phyloP scores from a whole-genome alignment of 2,888 invertebrate genomes.

The Pseudolycoriella hygida region DNA sequence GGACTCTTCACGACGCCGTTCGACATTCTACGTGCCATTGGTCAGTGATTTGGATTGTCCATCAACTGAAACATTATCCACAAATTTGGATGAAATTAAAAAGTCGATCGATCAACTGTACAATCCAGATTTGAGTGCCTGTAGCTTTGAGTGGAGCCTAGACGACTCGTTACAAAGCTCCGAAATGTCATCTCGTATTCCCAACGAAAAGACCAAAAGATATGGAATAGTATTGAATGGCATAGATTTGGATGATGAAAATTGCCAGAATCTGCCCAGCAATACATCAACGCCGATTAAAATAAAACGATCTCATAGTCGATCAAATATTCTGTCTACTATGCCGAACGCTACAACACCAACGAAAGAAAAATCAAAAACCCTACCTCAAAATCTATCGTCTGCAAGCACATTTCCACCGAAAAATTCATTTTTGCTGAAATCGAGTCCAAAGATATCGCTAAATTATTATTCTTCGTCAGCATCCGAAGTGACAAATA shows the following conservation, averaged over 20 bases:
- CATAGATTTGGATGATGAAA: slow-evolving; percentile 19
- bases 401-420: slow-evolving; percentile 28
- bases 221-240: slow-evolving; percentile 26
- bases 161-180: slow-evolving; percentile 12
- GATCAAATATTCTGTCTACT: slow-evolving; percentile 31
- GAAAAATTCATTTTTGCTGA: slow-evolving; percentile 26
- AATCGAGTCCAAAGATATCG: slow-evolving; percentile 22
- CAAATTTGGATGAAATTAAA: not conserved
- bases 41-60: slow-evolving; percentile 11
- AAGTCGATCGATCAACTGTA: slow-evolving; percentile 7
- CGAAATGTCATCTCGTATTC: slow-evolving; percentile 8
- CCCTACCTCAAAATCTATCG: slow-evolving; percentile 39
- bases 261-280: slow-evolving; percentile 16
- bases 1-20: slow-evolving; percentile 37
- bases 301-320: slow-evolving; percentile 29
- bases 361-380: slow-evolving; percentile 40
- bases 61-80: not conserved
- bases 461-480: slow-evolving; percentile 13
- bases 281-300: slow-evolving; percentile 30
- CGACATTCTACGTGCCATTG: slow-evolving; percentile 58
- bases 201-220: slow-evolving; percentile 19
- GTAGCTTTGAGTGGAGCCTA: slow-evolving; percentile 26
- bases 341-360: slow-evolving; percentile 35
- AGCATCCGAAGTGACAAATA: slow-evolving; percentile 1
- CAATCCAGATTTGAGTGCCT: slow-evolving; percentile 16